Base-by-base conservation (phyloP, 2,113 vertebrate species). In the Malurus elegans region DNA sequence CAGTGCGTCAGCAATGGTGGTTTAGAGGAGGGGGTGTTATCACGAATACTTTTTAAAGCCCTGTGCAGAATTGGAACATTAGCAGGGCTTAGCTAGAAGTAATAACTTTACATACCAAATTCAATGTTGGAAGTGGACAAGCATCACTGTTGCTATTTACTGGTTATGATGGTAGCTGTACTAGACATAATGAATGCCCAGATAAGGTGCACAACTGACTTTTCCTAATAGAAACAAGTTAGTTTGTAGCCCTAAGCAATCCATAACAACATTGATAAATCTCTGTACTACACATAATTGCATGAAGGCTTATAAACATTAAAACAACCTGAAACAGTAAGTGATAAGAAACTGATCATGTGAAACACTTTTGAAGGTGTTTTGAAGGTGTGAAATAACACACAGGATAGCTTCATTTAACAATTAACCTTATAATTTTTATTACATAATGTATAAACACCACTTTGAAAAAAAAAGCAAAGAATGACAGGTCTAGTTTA, bases 361-460 rank as follows among this genome's bases (percentile, higher is more conserved):
- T 23, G 6, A 54, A 91, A 79, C 21, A 36, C n/a, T 40, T 67
- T 1, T 10, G 10, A 28, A 73, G 24, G 16, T n/a, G n/a, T n/a
- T n/a, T n/a, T n/a, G n/a, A n/a, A n/a, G n/a, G n/a, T n/a, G n/a
- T 67, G 34, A 79, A 95, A 32, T 44, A 66, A 92, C 13, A 17
- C 70, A 86, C 66, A 56, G 18, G 57, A 90, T 57, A 57, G 14
- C 26, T 92, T 86, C 20, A 40, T 28, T 31, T 62, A 57, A 48
- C 34, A 53, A 60, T 79, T 73, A 72, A 58, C 13, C 34, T 90
- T 95, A 95, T 54, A 32, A 40, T 80, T 96, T 96, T 95, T 96
- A 95, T 94, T 96, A 96, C 51, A 95, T 88, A 76, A 88, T 61
- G 66, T 96, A 66, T 83, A 92, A 96, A 93, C 87, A 95, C 73